Evolutionary conservation across 2,888 invertebrate genomes (phyloP).

Genomic region (Dryocosmus kuriphilus): DNA sequence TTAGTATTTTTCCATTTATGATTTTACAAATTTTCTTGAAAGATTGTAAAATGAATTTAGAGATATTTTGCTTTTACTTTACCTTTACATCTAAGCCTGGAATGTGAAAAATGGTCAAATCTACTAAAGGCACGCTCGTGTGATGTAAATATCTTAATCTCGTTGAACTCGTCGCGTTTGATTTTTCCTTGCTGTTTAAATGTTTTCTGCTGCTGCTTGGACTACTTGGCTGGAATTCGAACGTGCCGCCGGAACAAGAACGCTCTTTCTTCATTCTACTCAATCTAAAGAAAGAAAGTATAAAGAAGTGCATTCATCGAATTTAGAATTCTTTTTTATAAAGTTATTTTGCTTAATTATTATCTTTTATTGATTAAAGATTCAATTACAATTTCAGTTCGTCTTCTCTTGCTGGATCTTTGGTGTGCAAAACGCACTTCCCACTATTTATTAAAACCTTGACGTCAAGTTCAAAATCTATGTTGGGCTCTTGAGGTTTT

Average conservation of each 20-base stretch:
- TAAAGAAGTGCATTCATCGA: background rate
- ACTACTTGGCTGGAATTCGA: conserved; percentile 80
- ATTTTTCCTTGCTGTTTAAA: conserved; percentile 74
- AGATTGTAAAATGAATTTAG: conserved; percentile 1
- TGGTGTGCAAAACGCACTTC: conserved; percentile 97
- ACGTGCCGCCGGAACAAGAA: conserved; percentile 83
- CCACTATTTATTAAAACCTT: conserved; percentile 98
- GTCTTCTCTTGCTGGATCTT: conserved; percentile 85
- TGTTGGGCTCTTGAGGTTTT: conserved; percentile 91
- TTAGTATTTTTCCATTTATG: no score
- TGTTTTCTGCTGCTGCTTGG: conserved; percentile 79
- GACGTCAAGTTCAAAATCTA: conserved; percentile 97
- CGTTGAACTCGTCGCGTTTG: conserved; percentile 71
- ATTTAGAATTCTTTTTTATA: no score
- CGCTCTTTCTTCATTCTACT: conserved; percentile 87
- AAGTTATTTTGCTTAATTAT: no score
- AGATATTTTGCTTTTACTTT: conserved; percentile 46
- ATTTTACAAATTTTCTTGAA: no score
- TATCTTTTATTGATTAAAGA: background rate
- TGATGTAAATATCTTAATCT: conserved; percentile 76
- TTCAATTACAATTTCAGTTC: conserved; percentile 82
- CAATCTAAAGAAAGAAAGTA: conserved; percentile 68
- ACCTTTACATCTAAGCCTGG: conserved; percentile 94
- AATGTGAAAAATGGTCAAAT: conserved; percentile 93
- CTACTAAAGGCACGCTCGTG: conserved; percentile 81